Evolutionary conservation across 2,113 vertebrate species (phyloP), one percentile per base, ranked within the genome.

Genomic region (Bathybates hornii): DNA sequence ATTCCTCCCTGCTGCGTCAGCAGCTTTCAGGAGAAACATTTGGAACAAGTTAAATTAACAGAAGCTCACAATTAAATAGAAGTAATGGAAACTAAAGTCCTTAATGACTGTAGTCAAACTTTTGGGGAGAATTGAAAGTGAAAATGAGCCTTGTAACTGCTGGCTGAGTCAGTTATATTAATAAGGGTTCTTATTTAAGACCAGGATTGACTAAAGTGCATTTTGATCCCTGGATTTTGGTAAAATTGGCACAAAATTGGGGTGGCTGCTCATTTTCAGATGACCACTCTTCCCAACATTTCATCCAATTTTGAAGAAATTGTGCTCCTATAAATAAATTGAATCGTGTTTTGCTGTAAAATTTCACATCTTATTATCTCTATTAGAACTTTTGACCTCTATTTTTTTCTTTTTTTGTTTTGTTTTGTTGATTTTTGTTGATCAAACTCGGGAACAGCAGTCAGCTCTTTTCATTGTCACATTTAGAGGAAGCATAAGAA

Each of bases 281-380:
- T 21, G 36, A 3, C 63, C 36, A 71, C 36, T 71, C 36, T 43
- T 24, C 36, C 36, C 0, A 41, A 68, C 36, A 41, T 21, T 68
- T 41, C 36, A 0, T 71, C 36, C 63, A 71, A 43, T 16, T 71
- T 71, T 41, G 7, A 71, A 24, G n/a, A 71, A 71, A 71, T 9
- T 71, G 36, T 16, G 63, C 12, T 6, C 12, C 11, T 71, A 14
- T 71, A 14, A 43, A 29, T 45, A 45, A 27, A 43, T 45, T 27
- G 13, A 73, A 6, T 73, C 0, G 0, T 45, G 0, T 73, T 45
- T 73, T 43, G 38, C 38, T 73, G 38, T 45, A 6, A 73, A 45
- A 73, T 45, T 43, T 73, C 38, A 27, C 41, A 45, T 45, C 38
- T 73, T 17, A 43, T 71, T 71, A 45, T 45, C 9, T 73, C 41